A percentile compares a stretch with the other conserved stretches of the same genome.
Evolutionary conservation across 2,888 invertebrate species (phyloP).

Genomic region (Dasysyrphus albostriatus): DNA sequence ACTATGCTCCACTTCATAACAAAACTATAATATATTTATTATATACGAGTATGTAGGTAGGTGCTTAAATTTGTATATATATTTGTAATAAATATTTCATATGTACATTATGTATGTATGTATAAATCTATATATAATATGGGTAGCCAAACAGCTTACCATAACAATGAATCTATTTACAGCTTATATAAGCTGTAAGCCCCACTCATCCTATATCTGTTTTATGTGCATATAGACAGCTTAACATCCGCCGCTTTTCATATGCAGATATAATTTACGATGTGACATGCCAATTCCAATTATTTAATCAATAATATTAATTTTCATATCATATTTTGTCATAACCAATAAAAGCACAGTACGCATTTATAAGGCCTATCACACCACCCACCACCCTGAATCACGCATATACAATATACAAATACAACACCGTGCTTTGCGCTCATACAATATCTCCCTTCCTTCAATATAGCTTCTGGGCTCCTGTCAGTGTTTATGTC

Average conservation of each 20-base stretch:
- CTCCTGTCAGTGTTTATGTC: conserved; percentile 50
- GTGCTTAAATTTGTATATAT: background rate
- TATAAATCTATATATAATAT: too few species aligned
- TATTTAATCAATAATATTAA: conserved; percentile 84
- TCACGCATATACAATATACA: conserved; percentile 35
- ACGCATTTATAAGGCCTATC: conserved; percentile 72
- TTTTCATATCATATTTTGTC: conserved; percentile 84
- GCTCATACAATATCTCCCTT: background rate
- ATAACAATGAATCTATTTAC: conserved; percentile 40
- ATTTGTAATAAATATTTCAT: too few species aligned
- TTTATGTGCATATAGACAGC: conserved; percentile 22
- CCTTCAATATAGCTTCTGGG: conserved; percentile 4
- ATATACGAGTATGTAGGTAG: background rate
- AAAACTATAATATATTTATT: conserved; percentile 33
- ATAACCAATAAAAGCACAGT: conserved; percentile 83
- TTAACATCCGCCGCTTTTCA: conserved; percentile 73
- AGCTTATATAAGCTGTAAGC: background rate
- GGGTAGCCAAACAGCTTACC: background rate
- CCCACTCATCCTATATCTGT: conserved; percentile 1
- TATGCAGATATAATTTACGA: conserved; percentile 79
- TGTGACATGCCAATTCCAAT: conserved; percentile 83
- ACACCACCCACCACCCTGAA: conserved; percentile 10
- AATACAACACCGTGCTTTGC: conserved; percentile 1
- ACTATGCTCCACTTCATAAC: conserved; percentile 12
- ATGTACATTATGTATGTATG: too few species aligned